phyloP scores from a whole-genome alignment of 2,888 invertebrate species.

The Lasioglossum villosulum region DNA sequence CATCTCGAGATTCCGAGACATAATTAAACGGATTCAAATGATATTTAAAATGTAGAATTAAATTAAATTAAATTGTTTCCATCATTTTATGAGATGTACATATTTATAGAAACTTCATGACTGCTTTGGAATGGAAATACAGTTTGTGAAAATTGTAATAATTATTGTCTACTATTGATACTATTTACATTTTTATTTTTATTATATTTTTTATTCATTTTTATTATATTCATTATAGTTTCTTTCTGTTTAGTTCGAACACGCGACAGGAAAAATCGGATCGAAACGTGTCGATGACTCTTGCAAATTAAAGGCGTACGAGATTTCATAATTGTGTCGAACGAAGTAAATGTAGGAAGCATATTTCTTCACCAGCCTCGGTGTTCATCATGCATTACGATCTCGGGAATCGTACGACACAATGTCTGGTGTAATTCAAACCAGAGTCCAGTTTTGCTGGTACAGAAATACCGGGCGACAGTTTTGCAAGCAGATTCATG shows the following conservation, averaged over 20 bases:
- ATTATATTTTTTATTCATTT: too few relatives aligned
- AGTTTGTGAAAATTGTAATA: background rate
- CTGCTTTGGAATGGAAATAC: background rate
- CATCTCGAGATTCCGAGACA: background rate
- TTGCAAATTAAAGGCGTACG: slow-evolving; percentile 25
- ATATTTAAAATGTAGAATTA: too few relatives aligned
- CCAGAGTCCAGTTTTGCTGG: slow-evolving; percentile 66
- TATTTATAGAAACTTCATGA: background rate
- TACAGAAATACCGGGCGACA: slow-evolving; percentile 69
- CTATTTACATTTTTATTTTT: too few relatives aligned
- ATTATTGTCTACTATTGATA: background rate
- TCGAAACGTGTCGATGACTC: background rate
- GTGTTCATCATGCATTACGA: slow-evolving; percentile 53
- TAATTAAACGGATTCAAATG: background rate
- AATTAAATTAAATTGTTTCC: background rate
- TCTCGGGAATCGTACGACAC: slow-evolving; percentile 59
- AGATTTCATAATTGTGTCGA: slow-evolving; percentile 33
- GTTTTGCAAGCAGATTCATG: slow-evolving; percentile 67
- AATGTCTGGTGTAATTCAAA: slow-evolving; percentile 70
- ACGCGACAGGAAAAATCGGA: background rate
- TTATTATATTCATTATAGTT: too few relatives aligned
- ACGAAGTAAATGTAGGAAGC: slow-evolving; percentile 46
- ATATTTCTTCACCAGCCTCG: slow-evolving; percentile 36
- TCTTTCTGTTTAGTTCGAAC: too few relatives aligned
- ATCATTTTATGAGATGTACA: background rate